Percentiles rank a stretch among this genome's conserved stretches.
Conservation (phyloP, 2,113 vertebrate genomes). For the Archocentrus centrarchus region DNA sequence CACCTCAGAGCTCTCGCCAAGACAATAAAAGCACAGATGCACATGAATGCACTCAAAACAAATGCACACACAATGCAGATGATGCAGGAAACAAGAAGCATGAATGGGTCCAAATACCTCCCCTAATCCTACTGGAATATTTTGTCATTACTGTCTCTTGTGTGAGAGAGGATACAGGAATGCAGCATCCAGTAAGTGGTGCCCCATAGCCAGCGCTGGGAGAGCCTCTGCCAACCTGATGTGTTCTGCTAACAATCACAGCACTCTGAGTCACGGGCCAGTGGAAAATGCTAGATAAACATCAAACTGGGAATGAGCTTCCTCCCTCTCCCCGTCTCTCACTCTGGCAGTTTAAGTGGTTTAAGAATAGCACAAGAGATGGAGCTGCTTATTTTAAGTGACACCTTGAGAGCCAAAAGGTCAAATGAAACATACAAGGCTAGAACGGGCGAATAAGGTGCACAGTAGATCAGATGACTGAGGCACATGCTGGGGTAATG, state of each 20-base stretch:
- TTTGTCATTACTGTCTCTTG: conserved; percentile 38
- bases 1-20: background rate
- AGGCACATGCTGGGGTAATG: conserved; percentile 25
- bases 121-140: conserved; percentile 40
- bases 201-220: conserved; percentile 43
- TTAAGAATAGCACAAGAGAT: conserved; percentile 72
- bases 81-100: conserved; percentile 23
- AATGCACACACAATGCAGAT: conserved; percentile 37
- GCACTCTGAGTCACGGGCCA: conserved; percentile 66
- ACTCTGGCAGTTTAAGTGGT: conserved; percentile 62
- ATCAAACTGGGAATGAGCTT: conserved; percentile 72
- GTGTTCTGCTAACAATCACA: conserved; percentile 68
- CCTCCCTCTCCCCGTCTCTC: conserved; percentile 33
- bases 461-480: conserved; percentile 49
- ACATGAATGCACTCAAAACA: conserved; percentile 30
- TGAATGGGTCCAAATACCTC: conserved; percentile 29
- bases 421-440: conserved; percentile 64
- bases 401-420: conserved; percentile 68
- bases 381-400: conserved; percentile 74
- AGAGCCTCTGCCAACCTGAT: conserved; percentile 46
- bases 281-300: conserved; percentile 79
- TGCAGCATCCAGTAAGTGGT: conserved; percentile 57
- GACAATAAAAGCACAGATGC: conserved; percentile 35
- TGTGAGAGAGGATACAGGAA: conserved; percentile 44
- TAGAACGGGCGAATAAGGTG: conserved; percentile 15